Base-by-base conservation (phyloP, 2,113 vertebrate genomes). In the Charina bottae region DNA sequence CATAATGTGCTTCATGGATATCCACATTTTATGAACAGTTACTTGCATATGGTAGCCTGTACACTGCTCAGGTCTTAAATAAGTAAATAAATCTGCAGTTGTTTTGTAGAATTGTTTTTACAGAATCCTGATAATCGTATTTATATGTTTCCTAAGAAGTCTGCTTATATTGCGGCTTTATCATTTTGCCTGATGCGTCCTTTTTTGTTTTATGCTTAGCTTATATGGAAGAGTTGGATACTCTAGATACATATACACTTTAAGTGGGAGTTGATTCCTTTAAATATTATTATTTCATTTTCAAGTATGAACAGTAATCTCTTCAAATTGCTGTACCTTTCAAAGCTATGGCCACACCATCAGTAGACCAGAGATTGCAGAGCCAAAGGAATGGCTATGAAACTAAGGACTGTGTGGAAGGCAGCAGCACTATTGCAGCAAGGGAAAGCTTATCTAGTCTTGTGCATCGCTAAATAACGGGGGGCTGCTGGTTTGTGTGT, bases 261-360 rank as follows among this genome's bases (percentile, higher is more conserved):
- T 60, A 90, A 60, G 26, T 53, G 42, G 89, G 83, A n/a, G 72
- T 59, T 84, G 24, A 56, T 46, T 46, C 24, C 33, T 49, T 90
- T 85, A 58, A 85, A 64, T 56, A 59, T 83, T 2, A 37, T 85
- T 53, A 85, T 15, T 42, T 49, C 49, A 49, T 49, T 49, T 49
- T 78, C 33, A 42, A 24, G 6, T 64, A 33, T 15, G 92, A 89
- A 92, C 62, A 6, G 85, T 83, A 93, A 78, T 19, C 64, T 46
- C 1, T 55, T 84, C 83, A 78, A 85, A 33, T 2, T 58, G 59
- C 17, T 37, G 17, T 78, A 53, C 49, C 2, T 21, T 56, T 86
- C 19, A 87, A 86, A 87, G 54, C 28, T 21, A 10, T 87, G 19
- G 85, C 28, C 49, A 21, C 26, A 37, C n/a, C n/a, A 21, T 54